Percentiles rank a stretch among this genome's conserved stretches.
These are phyloP conservation scores for Peromyscus attwateri DNA, from an alignment of 2,797 vertebrate species.

Conservation along the genomic window DNA sequence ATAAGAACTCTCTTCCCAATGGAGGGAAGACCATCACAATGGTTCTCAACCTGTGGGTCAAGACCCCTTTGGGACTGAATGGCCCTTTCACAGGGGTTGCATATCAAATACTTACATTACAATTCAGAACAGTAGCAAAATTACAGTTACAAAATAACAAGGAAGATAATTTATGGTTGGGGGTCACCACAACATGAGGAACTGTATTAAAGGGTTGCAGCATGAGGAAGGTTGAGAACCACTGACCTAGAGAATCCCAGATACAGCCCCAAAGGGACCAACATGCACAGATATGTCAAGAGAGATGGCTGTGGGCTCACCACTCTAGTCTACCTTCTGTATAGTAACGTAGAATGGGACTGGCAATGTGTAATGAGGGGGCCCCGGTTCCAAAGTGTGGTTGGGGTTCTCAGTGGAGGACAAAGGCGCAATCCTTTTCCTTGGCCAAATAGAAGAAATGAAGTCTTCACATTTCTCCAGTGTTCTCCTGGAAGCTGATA, in stretches of 20 bases:
- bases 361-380: neutral
- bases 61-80: neutral
- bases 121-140: neutral
- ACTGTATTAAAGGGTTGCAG: no score
- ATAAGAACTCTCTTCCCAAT: neutral
- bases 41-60: neutral
- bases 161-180: neutral
- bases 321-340: neutral
- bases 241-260: no score
- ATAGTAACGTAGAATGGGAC: neutral
- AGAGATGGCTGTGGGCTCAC: rapidly evolving
- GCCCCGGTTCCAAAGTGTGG: neutral
- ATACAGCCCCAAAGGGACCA: neutral
- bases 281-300: neutral
- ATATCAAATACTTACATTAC: neutral
- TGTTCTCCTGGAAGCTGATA: neutral
- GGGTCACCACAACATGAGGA: no score
- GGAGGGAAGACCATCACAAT: neutral
- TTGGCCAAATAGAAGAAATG: neutral
- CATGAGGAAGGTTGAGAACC: no score
- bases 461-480: neutral
- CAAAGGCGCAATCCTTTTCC: neutral
- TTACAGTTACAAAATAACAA: neutral
- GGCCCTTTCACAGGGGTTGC: neutral
- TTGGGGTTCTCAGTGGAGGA: neutral